Base-by-base conservation (phyloP, 1,140 invertebrate genomes). In the Colletes latitarsis region DNA sequence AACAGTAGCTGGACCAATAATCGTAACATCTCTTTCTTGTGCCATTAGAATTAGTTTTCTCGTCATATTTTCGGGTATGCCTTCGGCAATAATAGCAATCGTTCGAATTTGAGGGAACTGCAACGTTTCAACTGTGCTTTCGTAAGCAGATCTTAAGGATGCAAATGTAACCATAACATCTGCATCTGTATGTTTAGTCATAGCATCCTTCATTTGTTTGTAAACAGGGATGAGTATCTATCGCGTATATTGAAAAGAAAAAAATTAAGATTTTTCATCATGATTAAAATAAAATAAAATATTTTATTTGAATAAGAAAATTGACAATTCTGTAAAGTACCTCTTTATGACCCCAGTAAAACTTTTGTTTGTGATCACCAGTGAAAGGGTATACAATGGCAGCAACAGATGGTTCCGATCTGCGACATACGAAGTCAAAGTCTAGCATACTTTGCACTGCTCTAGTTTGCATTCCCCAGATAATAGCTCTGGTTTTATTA, bases 331-430 rank as follows among this genome's bases (percentile, higher is more conserved):
- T 41, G 14, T 5, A 12, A 46, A 46, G 57, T 67, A 92, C 92
- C 93, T 99, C 99, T 91, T 99, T 99, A 93, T 99, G 99, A 1
- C 99, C 99, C 97, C 99, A 99, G 91, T 99, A 99, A 94, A 98
- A 99, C 93, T 99, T 99, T 92, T 99, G 98, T 90, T 99, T 99
- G 91, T 99, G 99, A 94, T 99, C 98, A 1, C 98, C 99, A 6
- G 98, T 99, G 92, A 98, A 99, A 5, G 99, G 99, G 94, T 99
- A 99, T 15, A 99, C 98, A 90, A 99, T 97, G 46, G 98, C 99
- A 6, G 98, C 98, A 1, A 99, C 97, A 4, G 96, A 97, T 5
- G 97, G 97, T 87, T 98, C 96, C 76, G 95, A 94, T 83, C 99
- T 95, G 21, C 97, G 96, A 92, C 99, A 99, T 15, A 99, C 98